Percentiles rank a stretch among this genome's conserved stretches.
Evolutionary conservation across 2,888 invertebrate genomes (phyloP).

Genomic region (Caenorhabditis afra): DNA sequence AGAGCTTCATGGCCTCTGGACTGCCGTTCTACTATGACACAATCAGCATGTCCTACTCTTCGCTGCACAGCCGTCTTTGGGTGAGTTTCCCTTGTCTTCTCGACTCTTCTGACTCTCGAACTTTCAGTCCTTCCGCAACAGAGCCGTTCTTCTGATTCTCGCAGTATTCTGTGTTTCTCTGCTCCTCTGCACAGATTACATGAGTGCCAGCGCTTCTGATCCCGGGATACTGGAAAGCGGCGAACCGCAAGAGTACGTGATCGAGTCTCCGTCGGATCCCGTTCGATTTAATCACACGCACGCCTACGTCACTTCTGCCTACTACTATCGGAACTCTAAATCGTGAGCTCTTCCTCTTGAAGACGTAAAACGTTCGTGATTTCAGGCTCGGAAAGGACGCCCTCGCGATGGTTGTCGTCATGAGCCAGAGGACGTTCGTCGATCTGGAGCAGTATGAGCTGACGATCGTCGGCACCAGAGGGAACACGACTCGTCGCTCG

Average conservation of each 20-base stretch:
- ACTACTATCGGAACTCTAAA: slow-evolving; percentile 45
- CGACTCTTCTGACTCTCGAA: background rate
- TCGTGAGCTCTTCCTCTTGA: slow-evolving; percentile 36
- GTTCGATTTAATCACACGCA: slow-evolving; percentile 30
- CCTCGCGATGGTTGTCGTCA: slow-evolving; percentile 43
- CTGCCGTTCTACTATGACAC: slow-evolving; percentile 1
- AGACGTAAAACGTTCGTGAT: too few relatives aligned
- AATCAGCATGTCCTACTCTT: background rate
- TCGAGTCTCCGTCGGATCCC: background rate
- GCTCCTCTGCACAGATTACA: slow-evolving; percentile 12
- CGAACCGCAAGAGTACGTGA: background rate
- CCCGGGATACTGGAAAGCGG: background rate
- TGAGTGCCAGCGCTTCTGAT: background rate
- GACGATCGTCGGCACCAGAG: slow-evolving; percentile 28
- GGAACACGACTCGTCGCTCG: slow-evolving; percentile 1
- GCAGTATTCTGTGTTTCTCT: slow-evolving; percentile 12
- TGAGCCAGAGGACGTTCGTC: slow-evolving; percentile 29
- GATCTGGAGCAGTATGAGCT: slow-evolving; percentile 38
- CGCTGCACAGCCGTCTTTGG: background rate
- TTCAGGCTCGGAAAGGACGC: slow-evolving; percentile 47
- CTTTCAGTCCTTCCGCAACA: slow-evolving; percentile 23
- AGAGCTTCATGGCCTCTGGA: background rate
- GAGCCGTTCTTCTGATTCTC: slow-evolving; percentile 7
- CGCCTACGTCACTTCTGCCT: slow-evolving; percentile 41
- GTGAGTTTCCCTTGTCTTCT: background rate